Evolutionary conservation across 2,888 invertebrate genomes (phyloP), one percentile per base, ranked within the genome.

Genomic region (Pinctada fucata): DNA sequence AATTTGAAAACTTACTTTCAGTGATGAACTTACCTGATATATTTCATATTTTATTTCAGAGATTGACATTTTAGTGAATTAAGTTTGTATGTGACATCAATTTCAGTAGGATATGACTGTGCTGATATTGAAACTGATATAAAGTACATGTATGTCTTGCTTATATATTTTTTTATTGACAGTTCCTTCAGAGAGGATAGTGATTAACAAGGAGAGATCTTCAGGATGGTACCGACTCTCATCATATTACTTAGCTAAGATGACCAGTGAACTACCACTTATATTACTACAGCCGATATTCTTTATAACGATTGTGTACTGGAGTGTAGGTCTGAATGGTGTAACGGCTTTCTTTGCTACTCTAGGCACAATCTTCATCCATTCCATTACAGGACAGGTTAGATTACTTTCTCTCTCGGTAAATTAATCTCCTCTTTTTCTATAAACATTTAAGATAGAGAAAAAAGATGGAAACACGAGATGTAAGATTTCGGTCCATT

Each of bases 151-250:
- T 10, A 64, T 68, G 31, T 31, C 31, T 31, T 31, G 31, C 31
- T 31, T 31, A 31, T 1, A 31, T 31, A 31, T 1, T 31, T 1
- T 31, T 31, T 31, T 31, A 31, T 31, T 31, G 31, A 31, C 31
- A 96, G 96, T 96, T 94, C 96, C 96, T 78, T 94, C 95, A 69
- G 96, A 96, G 92, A 94, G 95, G 85, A 95, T 95, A 93, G 96
- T 96, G 52, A 95, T 96, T 84, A 95, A 95, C 92, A 96, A 96
- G 91, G 96, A 96, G 91, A 94, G 96, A 79, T 94, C 95, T 85
- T 95, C 96, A 16, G 96, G 96, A 70, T 95, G 96, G 69, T 96
- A 96, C 90, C 94, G 96, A 75, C 93, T 96, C 72, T 96, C 96
- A 10, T 96, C 96, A 58, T 96, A 96, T 91, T 96, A 96, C 92